These are phyloP conservation scores for Athetis lepigone DNA, from an alignment of 2,888 invertebrate genomes.

Conservation along the genomic window DNA sequence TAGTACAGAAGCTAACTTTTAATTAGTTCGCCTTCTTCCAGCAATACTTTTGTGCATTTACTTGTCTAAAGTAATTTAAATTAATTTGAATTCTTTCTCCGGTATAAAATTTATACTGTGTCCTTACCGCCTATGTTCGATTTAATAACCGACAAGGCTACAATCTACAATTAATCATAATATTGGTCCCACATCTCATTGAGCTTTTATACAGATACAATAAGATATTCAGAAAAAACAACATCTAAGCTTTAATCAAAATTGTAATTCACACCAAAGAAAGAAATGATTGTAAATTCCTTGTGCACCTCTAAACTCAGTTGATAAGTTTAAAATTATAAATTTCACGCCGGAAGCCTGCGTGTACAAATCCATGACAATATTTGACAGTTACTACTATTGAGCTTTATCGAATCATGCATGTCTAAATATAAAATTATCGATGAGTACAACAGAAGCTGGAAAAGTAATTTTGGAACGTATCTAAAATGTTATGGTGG, in stretches of 20 bases:
- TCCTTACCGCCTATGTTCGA: slow-evolving; percentile 42
- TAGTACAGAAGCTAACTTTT: slow-evolving; percentile 90
- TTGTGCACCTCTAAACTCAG: slow-evolving; percentile 68
- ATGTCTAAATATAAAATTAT: slow-evolving; percentile 74
- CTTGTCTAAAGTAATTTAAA: slow-evolving; percentile 84
- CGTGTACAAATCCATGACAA: slow-evolving; percentile 72
- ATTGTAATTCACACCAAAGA: slow-evolving; percentile 67
- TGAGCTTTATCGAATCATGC: slow-evolving; percentile 70
- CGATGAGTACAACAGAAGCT: slow-evolving; percentile 56
- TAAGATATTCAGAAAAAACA: slow-evolving; percentile 43
- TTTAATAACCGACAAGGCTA: slow-evolving; percentile 41
- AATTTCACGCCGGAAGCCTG: slow-evolving; percentile 81
- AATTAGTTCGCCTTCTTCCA: slow-evolving; percentile 88
- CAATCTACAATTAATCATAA: slow-evolving; percentile 47
- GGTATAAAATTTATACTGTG: slow-evolving; percentile 59
- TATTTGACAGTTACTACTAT: slow-evolving; percentile 73
- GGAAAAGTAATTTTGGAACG: slow-evolving; percentile 49
- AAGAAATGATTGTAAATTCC: slow-evolving; percentile 64
- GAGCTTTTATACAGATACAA: slow-evolving; percentile 43
- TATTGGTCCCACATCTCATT: slow-evolving; percentile 64
- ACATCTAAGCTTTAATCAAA: slow-evolving; percentile 69
- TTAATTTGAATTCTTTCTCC: slow-evolving; percentile 84
- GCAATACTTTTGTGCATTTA: slow-evolving; percentile 88
- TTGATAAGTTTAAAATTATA: slow-evolving; percentile 80
- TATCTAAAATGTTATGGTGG: slow-evolving; percentile 28